These are phyloP conservation scores for Protodeltote pygarga DNA, from an alignment of 2,888 invertebrate genomes.

Conservation along the genomic window DNA sequence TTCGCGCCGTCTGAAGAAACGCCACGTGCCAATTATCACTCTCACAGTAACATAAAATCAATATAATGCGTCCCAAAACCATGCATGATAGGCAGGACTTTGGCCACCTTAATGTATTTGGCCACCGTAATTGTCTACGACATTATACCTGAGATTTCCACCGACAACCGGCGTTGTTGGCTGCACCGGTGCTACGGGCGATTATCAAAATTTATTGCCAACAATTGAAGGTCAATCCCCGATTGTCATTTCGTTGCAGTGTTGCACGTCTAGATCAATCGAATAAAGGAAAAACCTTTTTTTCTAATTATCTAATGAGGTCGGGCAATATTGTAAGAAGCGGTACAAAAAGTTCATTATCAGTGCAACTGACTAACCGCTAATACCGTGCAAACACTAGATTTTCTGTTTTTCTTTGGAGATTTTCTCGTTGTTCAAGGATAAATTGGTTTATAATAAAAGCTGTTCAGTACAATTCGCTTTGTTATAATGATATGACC, in stretches of 20 bases:
- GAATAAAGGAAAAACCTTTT: conserved; percentile 69
- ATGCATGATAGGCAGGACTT: no score
- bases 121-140: background rate
- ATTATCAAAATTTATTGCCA: conserved; percentile 56
- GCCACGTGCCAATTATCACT: conserved; percentile 63
- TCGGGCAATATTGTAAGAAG: conserved; percentile 71
- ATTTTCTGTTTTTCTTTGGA: conserved; percentile 58
- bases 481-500: no score
- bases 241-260: conserved; percentile 70
- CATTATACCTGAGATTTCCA: conserved; percentile 56
- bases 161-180: conserved; percentile 28
- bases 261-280: conserved; percentile 57
- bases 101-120: no score
- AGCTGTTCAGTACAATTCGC: background rate
- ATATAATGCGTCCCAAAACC: background rate
- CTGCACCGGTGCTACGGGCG: conserved; percentile 37
- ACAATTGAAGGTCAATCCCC: conserved; percentile 69
- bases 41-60: conserved; percentile 16
- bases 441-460: conserved; percentile 22
- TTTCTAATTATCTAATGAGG: conserved; percentile 71
- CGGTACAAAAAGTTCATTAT: conserved; percentile 68
- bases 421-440: conserved; percentile 48
- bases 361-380: conserved; percentile 66
- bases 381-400: conserved; percentile 69
- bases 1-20: conserved; percentile 57